Evolutionary conservation across 92 coral and sea anemone genomes (phyloP).

Genomic region (Anthopleura xanthogrammica): DNA sequence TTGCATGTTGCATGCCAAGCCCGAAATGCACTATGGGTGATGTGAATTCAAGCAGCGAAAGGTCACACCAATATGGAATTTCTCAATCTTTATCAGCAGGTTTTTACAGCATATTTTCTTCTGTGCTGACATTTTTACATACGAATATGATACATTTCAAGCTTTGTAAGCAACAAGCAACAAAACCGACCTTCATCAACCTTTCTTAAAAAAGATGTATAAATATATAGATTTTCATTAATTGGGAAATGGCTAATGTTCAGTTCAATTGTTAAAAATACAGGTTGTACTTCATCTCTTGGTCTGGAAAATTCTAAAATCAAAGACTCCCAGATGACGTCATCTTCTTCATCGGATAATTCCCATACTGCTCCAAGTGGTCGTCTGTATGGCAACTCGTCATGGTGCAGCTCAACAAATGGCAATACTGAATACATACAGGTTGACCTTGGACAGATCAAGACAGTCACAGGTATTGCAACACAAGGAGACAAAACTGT

Average conservation of each 20-base stretch:
- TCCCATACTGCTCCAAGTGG: slow-evolving; percentile 27
- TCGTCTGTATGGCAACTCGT: slow-evolving; percentile 36
- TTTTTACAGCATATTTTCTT: no score
- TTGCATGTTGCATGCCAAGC: no score
- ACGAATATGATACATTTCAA: no score
- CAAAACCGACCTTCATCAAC: no score
- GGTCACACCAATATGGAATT: no score
- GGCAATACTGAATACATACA: slow-evolving; percentile 34
- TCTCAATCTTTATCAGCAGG: no score
- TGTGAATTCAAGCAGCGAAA: no score
- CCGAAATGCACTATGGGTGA: no score
- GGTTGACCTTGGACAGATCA: slow-evolving; percentile 37
- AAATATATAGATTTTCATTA: no score
- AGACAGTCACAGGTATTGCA: slow-evolving; percentile 42
- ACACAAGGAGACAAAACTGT: slow-evolving; percentile 31
- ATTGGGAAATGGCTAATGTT: background rate
- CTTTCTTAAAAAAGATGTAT: no score
- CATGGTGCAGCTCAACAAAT: slow-evolving; percentile 41
- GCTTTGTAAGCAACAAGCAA: no score
- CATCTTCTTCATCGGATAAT: slow-evolving; percentile 14
- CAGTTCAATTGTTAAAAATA: background rate
- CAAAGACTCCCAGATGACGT: background rate
- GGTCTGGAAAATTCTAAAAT: slow-evolving; percentile 24
- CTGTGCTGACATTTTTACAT: no score
- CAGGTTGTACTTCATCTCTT: slow-evolving; percentile 21